Conservation (phyloP, 2,113 vertebrate species). For the Macaca mulatta region DNA sequence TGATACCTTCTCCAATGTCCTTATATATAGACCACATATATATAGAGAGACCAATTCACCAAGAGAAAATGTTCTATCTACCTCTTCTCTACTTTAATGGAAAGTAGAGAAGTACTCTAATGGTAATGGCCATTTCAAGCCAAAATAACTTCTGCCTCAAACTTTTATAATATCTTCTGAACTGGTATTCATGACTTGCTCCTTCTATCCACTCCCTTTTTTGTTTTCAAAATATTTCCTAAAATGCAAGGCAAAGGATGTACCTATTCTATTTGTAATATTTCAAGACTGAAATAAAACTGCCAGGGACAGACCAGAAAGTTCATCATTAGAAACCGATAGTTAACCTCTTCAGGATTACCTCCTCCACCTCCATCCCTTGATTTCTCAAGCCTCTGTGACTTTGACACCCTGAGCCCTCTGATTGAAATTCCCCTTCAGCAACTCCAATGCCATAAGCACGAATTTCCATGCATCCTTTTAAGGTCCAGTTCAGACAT, state of each 20-base stretch:
- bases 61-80: background rate
- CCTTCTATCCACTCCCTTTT: background rate
- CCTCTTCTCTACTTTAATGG: background rate
- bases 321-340: background rate
- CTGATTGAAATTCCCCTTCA: background rate
- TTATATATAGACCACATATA: background rate
- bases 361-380: background rate
- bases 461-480: background rate
- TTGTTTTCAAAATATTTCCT: constrained; percentile 9
- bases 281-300: constrained; percentile 4
- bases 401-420: background rate
- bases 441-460: background rate
- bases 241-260: background rate
- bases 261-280: background rate
- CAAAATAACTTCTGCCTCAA: background rate
- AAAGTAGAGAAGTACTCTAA: too few relatives aligned
- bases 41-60: background rate
- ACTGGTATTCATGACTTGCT: background rate
- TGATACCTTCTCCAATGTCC: background rate
- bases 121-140: background rate
- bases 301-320: background rate
- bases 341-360: background rate
- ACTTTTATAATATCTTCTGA: background rate
- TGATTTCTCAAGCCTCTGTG: background rate
- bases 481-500: background rate